These are phyloP conservation scores for Limenitis camilla DNA, from an alignment of 2,888 invertebrate species.

Conservation along the genomic window DNA sequence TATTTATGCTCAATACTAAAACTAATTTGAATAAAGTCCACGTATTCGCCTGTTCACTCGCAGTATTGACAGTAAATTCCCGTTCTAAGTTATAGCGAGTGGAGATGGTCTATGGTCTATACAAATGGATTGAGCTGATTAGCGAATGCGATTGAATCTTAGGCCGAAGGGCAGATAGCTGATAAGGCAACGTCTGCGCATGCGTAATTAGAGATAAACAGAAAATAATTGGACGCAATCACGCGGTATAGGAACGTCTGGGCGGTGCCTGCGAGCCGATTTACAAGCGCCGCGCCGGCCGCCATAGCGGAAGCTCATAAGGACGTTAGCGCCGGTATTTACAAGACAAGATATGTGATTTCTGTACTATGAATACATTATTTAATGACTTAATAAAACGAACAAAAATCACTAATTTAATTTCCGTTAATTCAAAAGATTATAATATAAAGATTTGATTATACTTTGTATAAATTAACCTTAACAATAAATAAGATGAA, in stretches of 20 bases:
- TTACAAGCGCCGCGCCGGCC: conserved; percentile 32
- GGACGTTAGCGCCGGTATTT: conserved; percentile 21
- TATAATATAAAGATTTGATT: no score
- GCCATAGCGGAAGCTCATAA: conserved; percentile 38
- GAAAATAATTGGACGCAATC: conserved; percentile 74
- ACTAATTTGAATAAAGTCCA: no score
- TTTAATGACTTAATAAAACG: no score
- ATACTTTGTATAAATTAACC: no score
- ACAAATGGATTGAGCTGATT: conserved; percentile 65
- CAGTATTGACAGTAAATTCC: conserved; percentile 14
- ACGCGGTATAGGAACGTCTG: conserved; percentile 61
- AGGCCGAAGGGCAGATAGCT: conserved; percentile 69
- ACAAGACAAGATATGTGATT: conserved; percentile 10
- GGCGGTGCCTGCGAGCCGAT: conserved; percentile 36
- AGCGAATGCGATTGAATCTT: conserved; percentile 63
- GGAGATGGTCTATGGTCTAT: conserved; percentile 61
- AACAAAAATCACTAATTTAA: no score
- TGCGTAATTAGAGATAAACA: conserved; percentile 75
- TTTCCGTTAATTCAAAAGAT: no score
- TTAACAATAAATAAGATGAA: no score
- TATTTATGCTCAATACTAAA: no score
- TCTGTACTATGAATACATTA: conserved; percentile 5
- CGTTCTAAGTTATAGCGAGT: conserved; percentile 29
- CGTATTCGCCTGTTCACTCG: no score
- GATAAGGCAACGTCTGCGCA: conserved; percentile 70